Conservation (phyloP, 2,888 invertebrate genomes). For the Hecatera dysodea region DNA sequence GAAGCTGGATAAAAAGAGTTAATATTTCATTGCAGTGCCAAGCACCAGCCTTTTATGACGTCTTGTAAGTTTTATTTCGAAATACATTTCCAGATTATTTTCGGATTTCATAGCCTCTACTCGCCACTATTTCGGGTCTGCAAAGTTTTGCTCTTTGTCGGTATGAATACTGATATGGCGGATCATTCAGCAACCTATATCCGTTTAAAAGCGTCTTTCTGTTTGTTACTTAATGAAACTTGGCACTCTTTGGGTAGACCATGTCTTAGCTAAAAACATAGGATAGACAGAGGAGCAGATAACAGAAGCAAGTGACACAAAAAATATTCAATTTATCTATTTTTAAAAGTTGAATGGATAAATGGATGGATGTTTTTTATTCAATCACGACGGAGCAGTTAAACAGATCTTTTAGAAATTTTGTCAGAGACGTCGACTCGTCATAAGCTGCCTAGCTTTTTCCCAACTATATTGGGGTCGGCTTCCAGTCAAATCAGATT, state of each 20-base stretch:
- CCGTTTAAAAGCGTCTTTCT: no score
- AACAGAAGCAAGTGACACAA: no score
- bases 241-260: not conserved
- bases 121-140: slow-evolving; percentile 10
- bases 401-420: no score
- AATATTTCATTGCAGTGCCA: slow-evolving; percentile 28
- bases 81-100: slow-evolving; percentile 28
- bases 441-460: no score
- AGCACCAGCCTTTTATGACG: slow-evolving; percentile 29
- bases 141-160: not conserved
- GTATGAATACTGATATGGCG: not conserved
- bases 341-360: no score
- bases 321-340: no score
- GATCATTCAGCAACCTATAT: not conserved
- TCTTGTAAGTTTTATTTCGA: slow-evolving; percentile 28
- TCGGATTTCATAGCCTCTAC: not conserved
- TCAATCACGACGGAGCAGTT: no score
- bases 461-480: no score
- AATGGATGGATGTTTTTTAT: no score
- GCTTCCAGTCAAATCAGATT: no score
- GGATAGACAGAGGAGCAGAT: not conserved
- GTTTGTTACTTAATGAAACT: not conserved
- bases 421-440: no score
- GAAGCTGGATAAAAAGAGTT: slow-evolving; percentile 18
- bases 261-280: not conserved